These are phyloP conservation scores for Emydura subglobosa DNA, from an alignment of 2,113 vertebrate genomes.

Conservation along the genomic window DNA sequence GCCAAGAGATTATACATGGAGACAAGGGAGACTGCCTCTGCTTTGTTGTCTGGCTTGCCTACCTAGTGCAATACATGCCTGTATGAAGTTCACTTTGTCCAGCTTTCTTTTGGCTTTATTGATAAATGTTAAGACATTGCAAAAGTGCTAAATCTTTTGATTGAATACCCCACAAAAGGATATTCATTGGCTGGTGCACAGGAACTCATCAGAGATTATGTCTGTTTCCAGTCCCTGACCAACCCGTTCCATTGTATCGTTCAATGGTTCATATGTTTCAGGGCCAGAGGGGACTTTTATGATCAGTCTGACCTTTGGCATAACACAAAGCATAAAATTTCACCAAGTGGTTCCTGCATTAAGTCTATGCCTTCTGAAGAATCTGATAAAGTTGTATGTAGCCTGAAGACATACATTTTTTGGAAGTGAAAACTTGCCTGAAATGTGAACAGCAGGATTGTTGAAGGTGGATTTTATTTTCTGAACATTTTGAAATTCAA, in stretches of 20 bases:
- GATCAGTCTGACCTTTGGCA: background rate
- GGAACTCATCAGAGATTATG: accelerated
- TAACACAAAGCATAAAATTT: background rate
- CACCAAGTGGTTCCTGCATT: background rate
- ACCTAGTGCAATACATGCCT: background rate
- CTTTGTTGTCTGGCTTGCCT: background rate
- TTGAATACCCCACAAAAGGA: background rate
- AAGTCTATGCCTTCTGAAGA: background rate
- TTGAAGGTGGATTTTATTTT: background rate
- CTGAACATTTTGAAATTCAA: background rate
- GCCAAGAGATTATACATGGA: background rate
- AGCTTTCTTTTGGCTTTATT: background rate
- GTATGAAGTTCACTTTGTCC: background rate
- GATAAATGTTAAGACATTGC: background rate
- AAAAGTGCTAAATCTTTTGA: background rate
- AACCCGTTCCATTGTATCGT: background rate
- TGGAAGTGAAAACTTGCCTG: background rate
- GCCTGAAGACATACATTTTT: background rate
- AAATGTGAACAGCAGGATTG: background rate
- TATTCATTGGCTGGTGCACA: background rate
- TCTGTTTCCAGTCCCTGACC: background rate
- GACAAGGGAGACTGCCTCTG: background rate
- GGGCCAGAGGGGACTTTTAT: background rate
- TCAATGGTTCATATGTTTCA: background rate
- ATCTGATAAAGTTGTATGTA: background rate